phyloP scores from a whole-genome alignment of 2,888 invertebrate genomes.

The Drosophila pseudotalamancana region DNA sequence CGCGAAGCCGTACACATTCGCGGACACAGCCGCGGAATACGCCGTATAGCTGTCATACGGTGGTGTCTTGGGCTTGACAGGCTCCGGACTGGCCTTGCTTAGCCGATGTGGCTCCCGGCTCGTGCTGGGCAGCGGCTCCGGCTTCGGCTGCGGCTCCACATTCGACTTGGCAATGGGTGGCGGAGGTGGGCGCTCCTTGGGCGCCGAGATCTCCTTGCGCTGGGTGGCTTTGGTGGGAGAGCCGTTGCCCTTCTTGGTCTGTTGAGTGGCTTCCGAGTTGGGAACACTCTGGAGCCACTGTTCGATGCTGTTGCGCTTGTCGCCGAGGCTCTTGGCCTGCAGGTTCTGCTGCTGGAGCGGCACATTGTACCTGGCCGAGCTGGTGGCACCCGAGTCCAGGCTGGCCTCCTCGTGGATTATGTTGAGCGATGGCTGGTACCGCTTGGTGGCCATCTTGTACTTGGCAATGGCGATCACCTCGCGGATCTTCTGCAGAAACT shows the following conservation, averaged over 20 bases:
- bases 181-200: conserved; percentile 82
- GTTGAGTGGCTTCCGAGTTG: conserved; percentile 65
- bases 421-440: conserved; percentile 90
- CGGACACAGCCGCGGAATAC: conserved; percentile 61
- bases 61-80: conserved; percentile 36
- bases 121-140: conserved; percentile 1
- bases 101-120: neutral
- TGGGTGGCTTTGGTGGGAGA: conserved; percentile 54
- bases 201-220: conserved; percentile 72
- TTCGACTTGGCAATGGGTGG: conserved; percentile 61
- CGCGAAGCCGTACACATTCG: conserved; percentile 79
- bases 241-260: conserved; percentile 39
- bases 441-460: conserved; percentile 93
- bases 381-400: conserved; percentile 69
- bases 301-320: conserved; percentile 90
- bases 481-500: conserved; percentile 94
- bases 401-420: conserved; percentile 91
- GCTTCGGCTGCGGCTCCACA: neutral
- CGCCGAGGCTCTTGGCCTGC: conserved; percentile 86
- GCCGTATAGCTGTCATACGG: conserved; percentile 67
- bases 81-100: conserved; percentile 41
- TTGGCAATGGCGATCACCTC: conserved; percentile 96
- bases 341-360: conserved; percentile 84
- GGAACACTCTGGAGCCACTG: conserved; percentile 92
- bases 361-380: conserved; percentile 84